A percentile compares a stretch with the other conserved stretches of the same genome.
phyloP scores from a whole-genome alignment of 2,113 vertebrate genomes.

The Dasyornis broadbenti region DNA sequence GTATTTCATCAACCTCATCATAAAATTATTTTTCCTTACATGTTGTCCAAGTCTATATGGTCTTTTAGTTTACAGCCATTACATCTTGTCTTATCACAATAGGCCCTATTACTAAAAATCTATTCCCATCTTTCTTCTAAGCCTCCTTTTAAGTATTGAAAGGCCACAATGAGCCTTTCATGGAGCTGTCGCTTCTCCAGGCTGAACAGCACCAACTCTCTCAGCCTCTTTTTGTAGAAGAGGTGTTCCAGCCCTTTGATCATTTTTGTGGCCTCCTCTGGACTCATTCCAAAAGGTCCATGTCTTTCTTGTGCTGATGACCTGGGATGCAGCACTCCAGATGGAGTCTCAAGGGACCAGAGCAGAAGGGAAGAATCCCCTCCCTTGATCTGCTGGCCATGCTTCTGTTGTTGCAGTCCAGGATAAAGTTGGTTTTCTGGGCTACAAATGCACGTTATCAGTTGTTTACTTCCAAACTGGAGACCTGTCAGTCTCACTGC shows the following conservation, averaged over 20 bases:
- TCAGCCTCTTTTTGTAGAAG: not conserved
- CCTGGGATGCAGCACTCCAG: not conserved
- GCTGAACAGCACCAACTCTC: not conserved
- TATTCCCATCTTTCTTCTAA: not conserved
- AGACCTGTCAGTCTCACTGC: not conserved
- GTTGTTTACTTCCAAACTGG: not conserved
- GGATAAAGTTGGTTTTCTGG: not conserved
- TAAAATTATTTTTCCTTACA: not conserved
- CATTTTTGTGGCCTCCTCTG: not conserved
- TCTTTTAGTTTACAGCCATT: not conserved
- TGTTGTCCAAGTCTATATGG: not conserved
- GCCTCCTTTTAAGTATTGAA: not conserved
- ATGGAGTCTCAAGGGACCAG: not conserved
- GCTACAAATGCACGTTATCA: not conserved
- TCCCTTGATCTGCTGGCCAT: not conserved
- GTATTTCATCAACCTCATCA: not conserved
- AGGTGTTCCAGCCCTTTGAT: not conserved
- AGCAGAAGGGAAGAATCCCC: not conserved
- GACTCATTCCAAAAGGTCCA: not conserved
- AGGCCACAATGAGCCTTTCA: not conserved
- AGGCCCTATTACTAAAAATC: not conserved
- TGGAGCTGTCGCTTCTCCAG: not conserved
- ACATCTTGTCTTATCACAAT: not conserved
- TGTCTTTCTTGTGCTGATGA: not conserved
- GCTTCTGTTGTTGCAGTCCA: not conserved